Conservation (phyloP, 1,140 invertebrate genomes). For the Trissolcus basalis region DNA sequence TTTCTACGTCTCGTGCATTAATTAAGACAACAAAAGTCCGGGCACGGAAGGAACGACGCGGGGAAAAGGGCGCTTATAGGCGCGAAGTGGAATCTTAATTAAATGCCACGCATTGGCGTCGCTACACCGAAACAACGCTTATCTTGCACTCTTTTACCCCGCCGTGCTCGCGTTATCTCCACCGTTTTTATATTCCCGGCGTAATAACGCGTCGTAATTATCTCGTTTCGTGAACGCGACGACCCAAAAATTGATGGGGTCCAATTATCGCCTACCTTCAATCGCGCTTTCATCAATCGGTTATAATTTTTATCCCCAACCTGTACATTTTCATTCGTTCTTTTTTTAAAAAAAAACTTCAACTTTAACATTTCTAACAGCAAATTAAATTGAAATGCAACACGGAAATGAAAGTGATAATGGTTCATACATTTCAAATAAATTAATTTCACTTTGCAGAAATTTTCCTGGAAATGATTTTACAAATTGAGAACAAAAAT, state of each 20-base stretch:
- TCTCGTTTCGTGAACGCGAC: slow-evolving; percentile 43
- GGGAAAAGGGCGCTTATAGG: slow-evolving; percentile 48
- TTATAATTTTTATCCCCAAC: slow-evolving; percentile 2
- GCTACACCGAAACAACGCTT: slow-evolving; percentile 46
- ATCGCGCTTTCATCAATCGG: slow-evolving; percentile 27
- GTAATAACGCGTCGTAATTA: slow-evolving; percentile 54
- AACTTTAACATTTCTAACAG: too few relatives aligned
- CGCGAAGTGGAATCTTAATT: slow-evolving; percentile 61
- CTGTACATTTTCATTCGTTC: background rate
- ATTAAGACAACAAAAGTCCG: slow-evolving; percentile 60
- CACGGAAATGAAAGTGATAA: too few relatives aligned
- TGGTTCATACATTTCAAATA: too few relatives aligned
- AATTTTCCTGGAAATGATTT: too few relatives aligned
- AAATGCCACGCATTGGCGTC: slow-evolving; percentile 57
- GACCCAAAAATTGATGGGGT: slow-evolving; percentile 22
- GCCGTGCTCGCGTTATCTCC: slow-evolving; percentile 43
- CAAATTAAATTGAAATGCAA: too few relatives aligned
- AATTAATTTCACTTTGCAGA: too few relatives aligned
- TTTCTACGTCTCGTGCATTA: slow-evolving; percentile 58
- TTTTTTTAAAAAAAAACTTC: background rate
- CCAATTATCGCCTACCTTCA: slow-evolving; percentile 28
- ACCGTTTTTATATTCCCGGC: slow-evolving; percentile 44
- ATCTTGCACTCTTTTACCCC: slow-evolving; percentile 47
- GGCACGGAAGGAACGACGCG: slow-evolving; percentile 15
- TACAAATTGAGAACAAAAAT: too few relatives aligned